These are phyloP conservation scores for Spea hammondii DNA, from an alignment of 2,797 vertebrate genomes.

Conservation along the genomic window DNA sequence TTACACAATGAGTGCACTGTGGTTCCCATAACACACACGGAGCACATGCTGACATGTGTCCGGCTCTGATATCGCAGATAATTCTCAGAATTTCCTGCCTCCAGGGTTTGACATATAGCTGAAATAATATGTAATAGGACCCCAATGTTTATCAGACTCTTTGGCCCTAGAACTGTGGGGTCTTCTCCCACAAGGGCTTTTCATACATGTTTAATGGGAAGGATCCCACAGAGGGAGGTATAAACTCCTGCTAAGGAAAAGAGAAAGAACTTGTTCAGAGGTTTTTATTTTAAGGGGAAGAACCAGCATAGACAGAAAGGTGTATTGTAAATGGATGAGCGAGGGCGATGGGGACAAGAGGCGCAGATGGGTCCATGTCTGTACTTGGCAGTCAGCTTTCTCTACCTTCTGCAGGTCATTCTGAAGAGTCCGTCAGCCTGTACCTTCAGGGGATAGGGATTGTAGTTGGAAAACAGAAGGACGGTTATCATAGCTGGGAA, in stretches of 20 bases:
- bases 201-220: conserved; percentile 29
- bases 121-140: conserved; percentile 48
- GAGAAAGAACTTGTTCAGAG: conserved; percentile 12
- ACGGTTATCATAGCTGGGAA: too few species aligned
- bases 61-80: conserved; percentile 37
- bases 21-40: conserved; percentile 28
- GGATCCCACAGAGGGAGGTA: conserved; percentile 23
- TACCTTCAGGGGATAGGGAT: too few species aligned
- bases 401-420: too few species aligned
- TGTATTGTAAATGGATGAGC: neutral
- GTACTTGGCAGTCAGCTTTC: too few species aligned
- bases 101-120: conserved; percentile 33
- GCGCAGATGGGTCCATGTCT: too few species aligned
- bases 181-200: conserved; percentile 37
- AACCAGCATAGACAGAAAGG: neutral
- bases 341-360: neutral
- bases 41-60: conserved; percentile 37
- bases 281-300: neutral
- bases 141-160: conserved; percentile 37
- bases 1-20: conserved; percentile 39
- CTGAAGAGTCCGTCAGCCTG: too few species aligned
- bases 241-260: conserved; percentile 13
- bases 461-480: too few species aligned
- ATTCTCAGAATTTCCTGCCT: conserved; percentile 45
- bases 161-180: conserved; percentile 29